Evolutionary conservation across 2,888 invertebrate species (phyloP), one percentile per base, ranked within the genome.

Genomic region (Cylloceria caligata): DNA sequence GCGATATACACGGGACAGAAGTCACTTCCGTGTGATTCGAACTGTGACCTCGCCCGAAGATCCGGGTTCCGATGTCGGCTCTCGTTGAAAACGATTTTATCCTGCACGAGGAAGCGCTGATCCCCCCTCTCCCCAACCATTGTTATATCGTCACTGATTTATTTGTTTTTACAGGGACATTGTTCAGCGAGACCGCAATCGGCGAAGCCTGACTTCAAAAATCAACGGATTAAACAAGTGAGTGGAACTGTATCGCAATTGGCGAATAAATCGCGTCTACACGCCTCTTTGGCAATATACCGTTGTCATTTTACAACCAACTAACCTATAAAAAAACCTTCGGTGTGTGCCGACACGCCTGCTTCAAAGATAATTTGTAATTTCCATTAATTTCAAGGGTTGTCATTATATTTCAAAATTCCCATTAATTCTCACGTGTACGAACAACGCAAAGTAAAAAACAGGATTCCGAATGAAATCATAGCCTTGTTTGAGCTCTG

Each of bases 201-300:
- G 78, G 16, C 85, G 85, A 75, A 84, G 80, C 68, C 69, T 86
- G 64, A 79, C 85, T 30, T 83, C 86, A 30, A 87, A 88, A 62
- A 84, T 88, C 27, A 84, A 65, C 72, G 85, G 83, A 19, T 77
- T 89, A 3, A 88, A 89, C 71, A 88, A 85, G 86, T 87, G 76
- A 84, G 86, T 85, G 24, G 24, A 52, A 52, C 4, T 9, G 21
- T 11, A 9, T 1, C 11, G 7, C 49, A 7, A 49, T 49, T 49
- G 7, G 49, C 21, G 21, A 49, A 49, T 49, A 16, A n/a, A 45
- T 3, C 6, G 16, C 2, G 16, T 45, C 39, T 13, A 13, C 5
- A 2, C 16, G 16, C n/a, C 45, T 19, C 3, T 47, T 64, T 64
- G 42, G 24, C 5, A 39, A 16, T 21, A 39, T 62, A 21, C 7